Evolutionary conservation across 2,888 invertebrate genomes (phyloP).

Genomic region (Stenurella melanura): DNA sequence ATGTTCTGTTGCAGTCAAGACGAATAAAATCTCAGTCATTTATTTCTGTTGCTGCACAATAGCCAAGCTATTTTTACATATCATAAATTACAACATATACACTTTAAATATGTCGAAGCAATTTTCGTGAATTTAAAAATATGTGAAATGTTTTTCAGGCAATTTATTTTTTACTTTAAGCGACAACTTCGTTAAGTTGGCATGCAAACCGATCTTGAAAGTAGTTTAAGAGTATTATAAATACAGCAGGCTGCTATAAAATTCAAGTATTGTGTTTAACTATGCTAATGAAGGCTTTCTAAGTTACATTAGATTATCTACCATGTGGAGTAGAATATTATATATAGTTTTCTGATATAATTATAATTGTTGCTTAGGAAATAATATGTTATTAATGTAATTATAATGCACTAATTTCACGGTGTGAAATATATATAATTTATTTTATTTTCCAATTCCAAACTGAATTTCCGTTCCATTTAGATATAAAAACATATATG

Average conservation of each 20-base stretch:
- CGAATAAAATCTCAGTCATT: background rate
- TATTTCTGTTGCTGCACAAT: background rate
- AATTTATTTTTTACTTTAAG: background rate
- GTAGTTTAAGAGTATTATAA: background rate
- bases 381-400: background rate
- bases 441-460: too few relatives aligned
- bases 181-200: background rate
- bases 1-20: background rate
- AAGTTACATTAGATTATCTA: background rate
- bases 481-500: too few relatives aligned
- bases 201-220: background rate
- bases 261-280: background rate
- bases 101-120: background rate
- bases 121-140: constrained; percentile 2
- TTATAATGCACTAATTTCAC: too few relatives aligned
- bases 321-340: background rate
- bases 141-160: background rate
- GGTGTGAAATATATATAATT: too few relatives aligned
- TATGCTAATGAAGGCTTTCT: background rate
- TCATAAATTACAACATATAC: background rate
- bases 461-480: too few relatives aligned
- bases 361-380: background rate
- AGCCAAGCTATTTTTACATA: background rate
- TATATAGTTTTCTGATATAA: background rate
- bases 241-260: background rate